Percentiles rank a stretch among this genome's conserved stretches.
Conservation (phyloP, 2,797 vertebrate species). For the Florisuga fusca region DNA sequence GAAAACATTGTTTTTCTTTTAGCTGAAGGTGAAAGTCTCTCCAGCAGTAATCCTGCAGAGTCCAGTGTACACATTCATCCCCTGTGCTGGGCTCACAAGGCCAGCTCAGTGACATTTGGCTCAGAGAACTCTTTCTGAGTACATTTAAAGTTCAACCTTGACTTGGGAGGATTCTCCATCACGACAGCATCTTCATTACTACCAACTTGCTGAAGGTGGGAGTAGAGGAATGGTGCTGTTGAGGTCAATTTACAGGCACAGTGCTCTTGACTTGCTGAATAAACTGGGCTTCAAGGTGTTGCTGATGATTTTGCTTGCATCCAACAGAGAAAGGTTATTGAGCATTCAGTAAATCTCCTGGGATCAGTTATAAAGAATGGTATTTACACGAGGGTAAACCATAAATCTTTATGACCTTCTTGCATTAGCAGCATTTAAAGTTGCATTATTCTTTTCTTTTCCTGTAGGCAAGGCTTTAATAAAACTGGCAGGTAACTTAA, state of each 20-base stretch:
- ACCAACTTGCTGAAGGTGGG: not conserved
- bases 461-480: conserved; percentile 61
- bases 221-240: not conserved
- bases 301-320: conserved; percentile 51
- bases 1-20: conserved; percentile 15
- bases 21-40: conserved; percentile 25
- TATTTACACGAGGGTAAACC: conserved; percentile 68
- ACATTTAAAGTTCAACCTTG: conserved; percentile 38
- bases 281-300: conserved; percentile 22
- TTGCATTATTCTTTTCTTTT: conserved; percentile 57
- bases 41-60: conserved; percentile 41
- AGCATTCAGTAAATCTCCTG: conserved; percentile 57
- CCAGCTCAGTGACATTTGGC: conserved; percentile 14
- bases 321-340: conserved; percentile 66
- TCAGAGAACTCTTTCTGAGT: not conserved
- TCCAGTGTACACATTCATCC: conserved; percentile 35
- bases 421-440: conserved; percentile 70
- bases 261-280: conserved; percentile 26
- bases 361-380: conserved; percentile 70
- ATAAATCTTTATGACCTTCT: conserved; percentile 75
- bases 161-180: conserved; percentile 34
- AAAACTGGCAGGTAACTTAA: conserved; percentile 69
- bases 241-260: conserved; percentile 35
- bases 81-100: not conserved
- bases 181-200: conserved; percentile 51